phyloP scores from a whole-genome alignment of 2,113 vertebrate species.

The Sinocyclocheilus grahami region DNA sequence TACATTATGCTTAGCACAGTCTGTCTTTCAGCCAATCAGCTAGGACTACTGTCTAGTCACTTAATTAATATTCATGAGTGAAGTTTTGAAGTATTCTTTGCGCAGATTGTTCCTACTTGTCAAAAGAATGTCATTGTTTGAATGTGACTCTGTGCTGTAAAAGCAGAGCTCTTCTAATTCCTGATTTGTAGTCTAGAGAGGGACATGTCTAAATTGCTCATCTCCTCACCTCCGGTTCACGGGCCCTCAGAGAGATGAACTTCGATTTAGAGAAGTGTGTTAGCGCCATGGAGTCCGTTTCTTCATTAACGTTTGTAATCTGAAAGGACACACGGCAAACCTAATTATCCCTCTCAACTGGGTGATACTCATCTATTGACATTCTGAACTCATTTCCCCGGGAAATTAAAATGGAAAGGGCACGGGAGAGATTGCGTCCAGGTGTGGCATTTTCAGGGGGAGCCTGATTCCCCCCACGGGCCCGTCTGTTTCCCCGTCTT shows the following conservation, averaged over 20 bases:
- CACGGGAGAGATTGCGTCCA: constrained; percentile 67
- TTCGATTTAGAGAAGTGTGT: constrained; percentile 56
- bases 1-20: not conserved
- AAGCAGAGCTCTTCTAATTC: not conserved
- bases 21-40: not conserved
- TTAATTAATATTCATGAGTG: constrained; percentile 21
- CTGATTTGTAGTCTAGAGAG: constrained; percentile 29
- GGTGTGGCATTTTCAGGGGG: constrained; percentile 74
- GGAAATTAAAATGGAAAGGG: constrained; percentile 72
- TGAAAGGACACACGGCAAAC: constrained; percentile 66
- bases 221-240: constrained; percentile 15
- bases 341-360: constrained; percentile 73
- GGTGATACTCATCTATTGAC: constrained; percentile 71
- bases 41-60: not conserved
- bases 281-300: constrained; percentile 65
- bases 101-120: not conserved
- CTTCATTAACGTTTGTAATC: constrained; percentile 75
- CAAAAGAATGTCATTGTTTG: not conserved
- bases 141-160: not conserved
- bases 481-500: constrained; percentile 64
- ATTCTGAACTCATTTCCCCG: constrained; percentile 66
- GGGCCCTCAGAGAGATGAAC: constrained; percentile 41
- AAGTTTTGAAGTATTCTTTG: constrained; percentile 1
- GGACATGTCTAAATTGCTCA: constrained; percentile 36
- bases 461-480: constrained; percentile 52